Evolutionary conservation across 2,888 invertebrate genomes (phyloP).

Genomic region (Macaria notata): DNA sequence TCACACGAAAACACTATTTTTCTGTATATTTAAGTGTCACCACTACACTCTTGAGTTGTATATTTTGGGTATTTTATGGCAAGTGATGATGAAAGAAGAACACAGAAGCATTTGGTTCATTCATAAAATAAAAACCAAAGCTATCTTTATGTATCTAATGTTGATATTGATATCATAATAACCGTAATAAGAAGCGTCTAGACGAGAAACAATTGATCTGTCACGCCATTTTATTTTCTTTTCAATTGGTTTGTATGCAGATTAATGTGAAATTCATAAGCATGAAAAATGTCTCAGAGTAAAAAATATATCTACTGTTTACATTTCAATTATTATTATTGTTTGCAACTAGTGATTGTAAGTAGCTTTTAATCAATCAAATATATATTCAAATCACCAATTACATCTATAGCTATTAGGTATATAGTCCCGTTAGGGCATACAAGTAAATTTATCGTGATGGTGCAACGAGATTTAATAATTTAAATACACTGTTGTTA

Average conservation of each 20-base stretch:
- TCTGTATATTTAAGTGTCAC: conserved; percentile 23
- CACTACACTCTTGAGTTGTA: conserved; percentile 23
- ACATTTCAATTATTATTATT: no score
- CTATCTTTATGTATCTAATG: background rate
- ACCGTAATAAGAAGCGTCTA: conserved; percentile 63
- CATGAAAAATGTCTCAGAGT: no score
- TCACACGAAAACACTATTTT: conserved; percentile 33
- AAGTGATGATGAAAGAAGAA: background rate
- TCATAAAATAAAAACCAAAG: no score
- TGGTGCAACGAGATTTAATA: no score
- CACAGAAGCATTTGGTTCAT: conserved; percentile 13
- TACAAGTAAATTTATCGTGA: no score
- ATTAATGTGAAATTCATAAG: no score
- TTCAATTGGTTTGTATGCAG: conserved; percentile 20
- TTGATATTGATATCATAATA: conserved; percentile 33
- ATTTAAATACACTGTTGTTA: no score
- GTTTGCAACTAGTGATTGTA: no score
- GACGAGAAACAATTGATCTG: conserved; percentile 54
- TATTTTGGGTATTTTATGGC: conserved; percentile 17
- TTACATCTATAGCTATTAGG: no score
- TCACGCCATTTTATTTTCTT: conserved; percentile 48
- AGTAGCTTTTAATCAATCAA: background rate
- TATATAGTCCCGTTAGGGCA: no score
- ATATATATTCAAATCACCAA: background rate
- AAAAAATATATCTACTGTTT: no score